Evolutionary conservation across 2,888 invertebrate species (phyloP).

Genomic region (Ephialtes manifestator): DNA sequence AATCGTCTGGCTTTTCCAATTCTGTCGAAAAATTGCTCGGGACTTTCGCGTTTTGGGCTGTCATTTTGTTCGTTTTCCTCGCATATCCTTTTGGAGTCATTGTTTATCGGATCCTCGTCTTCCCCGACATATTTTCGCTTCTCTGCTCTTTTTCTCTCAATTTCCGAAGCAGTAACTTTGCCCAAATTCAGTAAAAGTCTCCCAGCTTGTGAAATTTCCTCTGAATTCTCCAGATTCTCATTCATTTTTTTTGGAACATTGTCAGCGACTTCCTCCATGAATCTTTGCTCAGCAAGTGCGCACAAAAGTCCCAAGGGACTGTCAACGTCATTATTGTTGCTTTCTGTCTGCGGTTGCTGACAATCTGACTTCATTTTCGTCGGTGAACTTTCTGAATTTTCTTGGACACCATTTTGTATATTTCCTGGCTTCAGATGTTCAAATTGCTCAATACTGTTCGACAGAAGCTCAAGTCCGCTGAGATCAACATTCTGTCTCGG

Average conservation of each 20-base stretch:
- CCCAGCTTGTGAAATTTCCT: conserved; percentile 79
- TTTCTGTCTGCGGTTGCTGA: conserved; percentile 84
- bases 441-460: conserved; percentile 94
- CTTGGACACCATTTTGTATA: conserved; percentile 82
- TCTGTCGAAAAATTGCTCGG: conserved; percentile 62
- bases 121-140: conserved; percentile 75
- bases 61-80: conserved; percentile 12
- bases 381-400: conserved; percentile 86
- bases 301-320: conserved; percentile 90
- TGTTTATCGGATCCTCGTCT: conserved; percentile 51
- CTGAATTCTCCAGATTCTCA: conserved; percentile 75
- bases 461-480: conserved; percentile 93
- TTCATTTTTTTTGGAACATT: conserved; percentile 79
- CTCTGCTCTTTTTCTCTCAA: conserved; percentile 62
- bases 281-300: conserved; percentile 94
- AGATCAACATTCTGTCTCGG: conserved; percentile 88
- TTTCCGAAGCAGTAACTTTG: conserved; percentile 66
- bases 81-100: conserved; percentile 51
- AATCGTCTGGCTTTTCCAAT: conserved; percentile 51
- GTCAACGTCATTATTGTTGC: conserved; percentile 85
- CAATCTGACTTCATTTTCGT: conserved; percentile 78
- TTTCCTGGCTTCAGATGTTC: conserved; percentile 87
- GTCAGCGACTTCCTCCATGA: conserved; percentile 91
- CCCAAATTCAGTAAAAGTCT: conserved; percentile 77
- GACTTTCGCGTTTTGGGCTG: conserved; percentile 28